These are phyloP conservation scores for Zapornia atra DNA, from an alignment of 2,113 vertebrate species.

Conservation along the genomic window DNA sequence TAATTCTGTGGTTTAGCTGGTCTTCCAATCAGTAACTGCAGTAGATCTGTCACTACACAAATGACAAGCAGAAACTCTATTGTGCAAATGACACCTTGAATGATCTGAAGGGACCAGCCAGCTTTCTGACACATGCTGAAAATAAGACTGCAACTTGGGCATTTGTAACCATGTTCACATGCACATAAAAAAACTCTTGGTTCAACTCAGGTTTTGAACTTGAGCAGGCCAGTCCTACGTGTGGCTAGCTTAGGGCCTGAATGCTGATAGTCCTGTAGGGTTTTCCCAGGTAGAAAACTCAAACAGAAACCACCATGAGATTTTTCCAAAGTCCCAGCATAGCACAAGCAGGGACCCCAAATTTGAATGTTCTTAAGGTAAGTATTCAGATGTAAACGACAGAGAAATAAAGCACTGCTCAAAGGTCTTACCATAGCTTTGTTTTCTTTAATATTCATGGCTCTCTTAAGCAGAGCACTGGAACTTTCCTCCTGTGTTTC, in stretches of 20 bases:
- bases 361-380: neutral
- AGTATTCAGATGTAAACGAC: neutral
- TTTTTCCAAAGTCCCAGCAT: neutral
- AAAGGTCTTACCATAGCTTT: slow-evolving; percentile 88
- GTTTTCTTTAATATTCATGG: slow-evolving; percentile 95
- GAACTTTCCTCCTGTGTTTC: slow-evolving; percentile 73
- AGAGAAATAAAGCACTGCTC: neutral
- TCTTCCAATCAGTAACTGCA: neutral
- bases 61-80: neutral
- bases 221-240: neutral
- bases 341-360: neutral
- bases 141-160: neutral
- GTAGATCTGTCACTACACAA: neutral
- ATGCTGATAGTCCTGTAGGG: neutral
- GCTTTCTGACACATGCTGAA: neutral
- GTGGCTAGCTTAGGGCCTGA: neutral
- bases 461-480: slow-evolving; percentile 80
- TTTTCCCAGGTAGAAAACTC: neutral
- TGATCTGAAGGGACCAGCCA: neutral
- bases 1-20: neutral
- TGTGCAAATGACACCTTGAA: neutral
- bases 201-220: neutral
- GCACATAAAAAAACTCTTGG: neutral
- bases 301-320: neutral
- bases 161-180: neutral